Evolutionary conservation across 2,888 invertebrate genomes (phyloP).

Genomic region (Nesidiocoris tenuis): DNA sequence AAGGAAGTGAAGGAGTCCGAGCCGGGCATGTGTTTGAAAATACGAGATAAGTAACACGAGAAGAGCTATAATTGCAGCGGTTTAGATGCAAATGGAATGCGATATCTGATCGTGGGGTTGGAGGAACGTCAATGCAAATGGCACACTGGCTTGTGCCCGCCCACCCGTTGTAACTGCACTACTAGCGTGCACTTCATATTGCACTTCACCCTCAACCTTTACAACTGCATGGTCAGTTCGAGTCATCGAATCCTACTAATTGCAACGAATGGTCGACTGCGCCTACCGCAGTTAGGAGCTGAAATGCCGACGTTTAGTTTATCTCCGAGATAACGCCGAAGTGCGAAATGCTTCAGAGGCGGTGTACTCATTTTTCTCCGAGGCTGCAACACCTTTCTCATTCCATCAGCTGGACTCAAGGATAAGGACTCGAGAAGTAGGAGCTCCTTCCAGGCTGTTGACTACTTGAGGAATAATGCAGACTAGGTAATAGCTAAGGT

Average conservation of each 20-base stretch:
- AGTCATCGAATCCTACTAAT: too few relatives aligned
- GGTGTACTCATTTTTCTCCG: too few relatives aligned
- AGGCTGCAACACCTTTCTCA: too few relatives aligned
- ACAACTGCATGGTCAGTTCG: not conserved
- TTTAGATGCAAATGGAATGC: conserved; percentile 9
- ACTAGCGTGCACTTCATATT: not conserved
- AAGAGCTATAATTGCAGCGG: conserved; percentile 2
- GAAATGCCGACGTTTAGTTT: too few relatives aligned
- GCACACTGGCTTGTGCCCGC: conserved; percentile 9
- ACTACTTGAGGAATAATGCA: too few relatives aligned
- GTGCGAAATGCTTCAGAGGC: too few relatives aligned
- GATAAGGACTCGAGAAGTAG: too few relatives aligned
- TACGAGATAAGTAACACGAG: conserved; percentile 3
- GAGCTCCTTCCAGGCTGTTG: too few relatives aligned
- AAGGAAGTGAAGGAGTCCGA: not conserved
- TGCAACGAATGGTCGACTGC: not conserved
- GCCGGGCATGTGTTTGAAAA: not conserved
- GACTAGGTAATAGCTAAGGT: too few relatives aligned
- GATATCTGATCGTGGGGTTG: not conserved
- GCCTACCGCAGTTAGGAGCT: too few relatives aligned
- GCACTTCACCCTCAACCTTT: not conserved
- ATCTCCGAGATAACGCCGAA: too few relatives aligned
- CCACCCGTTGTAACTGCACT: not conserved
- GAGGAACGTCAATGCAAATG: conserved; percentile 21
- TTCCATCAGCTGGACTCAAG: too few relatives aligned